Conservation (phyloP, 2,888 invertebrate genomes). For the Elegia similella region DNA sequence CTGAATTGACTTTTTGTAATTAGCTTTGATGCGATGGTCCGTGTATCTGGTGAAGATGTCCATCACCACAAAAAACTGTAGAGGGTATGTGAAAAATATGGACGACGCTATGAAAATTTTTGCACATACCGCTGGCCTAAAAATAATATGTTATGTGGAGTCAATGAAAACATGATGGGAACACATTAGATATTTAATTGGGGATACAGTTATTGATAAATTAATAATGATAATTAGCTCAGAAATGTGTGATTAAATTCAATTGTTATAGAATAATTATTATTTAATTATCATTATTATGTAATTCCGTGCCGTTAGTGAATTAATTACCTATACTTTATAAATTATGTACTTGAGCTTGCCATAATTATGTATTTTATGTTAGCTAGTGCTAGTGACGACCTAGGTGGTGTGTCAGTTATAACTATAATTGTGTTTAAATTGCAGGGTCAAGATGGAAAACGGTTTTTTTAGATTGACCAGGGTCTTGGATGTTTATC, state of each 20-base stretch:
- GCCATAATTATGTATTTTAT: no score
- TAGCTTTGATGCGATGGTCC: conserved; percentile 83
- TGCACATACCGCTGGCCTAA: conserved; percentile 88
- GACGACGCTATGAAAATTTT: conserved; percentile 93
- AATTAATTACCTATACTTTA: neutral
- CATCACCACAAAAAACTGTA: conserved; percentile 96
- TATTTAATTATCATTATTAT: neutral
- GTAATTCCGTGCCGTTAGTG: neutral
- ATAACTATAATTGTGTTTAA: no score
- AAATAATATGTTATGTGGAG: conserved; percentile 36
- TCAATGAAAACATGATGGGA: neutral
- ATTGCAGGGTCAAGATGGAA: no score
- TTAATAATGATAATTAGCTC: neutral
- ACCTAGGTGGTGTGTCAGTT: no score
- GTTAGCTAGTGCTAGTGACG: no score
- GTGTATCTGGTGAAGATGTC: conserved; percentile 92
- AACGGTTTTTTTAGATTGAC: no score
- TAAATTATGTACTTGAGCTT: neutral
- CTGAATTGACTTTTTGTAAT: conserved; percentile 46
- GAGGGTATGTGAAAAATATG: conserved; percentile 94
- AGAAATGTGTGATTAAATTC: neutral
- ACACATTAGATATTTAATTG: no score
- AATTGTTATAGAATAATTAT: neutral
- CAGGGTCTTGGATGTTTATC: no score
- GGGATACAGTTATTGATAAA: no score